Evolutionary conservation across 2,888 invertebrate species (phyloP).

Genomic region (Adelphocoris suturalis): DNA sequence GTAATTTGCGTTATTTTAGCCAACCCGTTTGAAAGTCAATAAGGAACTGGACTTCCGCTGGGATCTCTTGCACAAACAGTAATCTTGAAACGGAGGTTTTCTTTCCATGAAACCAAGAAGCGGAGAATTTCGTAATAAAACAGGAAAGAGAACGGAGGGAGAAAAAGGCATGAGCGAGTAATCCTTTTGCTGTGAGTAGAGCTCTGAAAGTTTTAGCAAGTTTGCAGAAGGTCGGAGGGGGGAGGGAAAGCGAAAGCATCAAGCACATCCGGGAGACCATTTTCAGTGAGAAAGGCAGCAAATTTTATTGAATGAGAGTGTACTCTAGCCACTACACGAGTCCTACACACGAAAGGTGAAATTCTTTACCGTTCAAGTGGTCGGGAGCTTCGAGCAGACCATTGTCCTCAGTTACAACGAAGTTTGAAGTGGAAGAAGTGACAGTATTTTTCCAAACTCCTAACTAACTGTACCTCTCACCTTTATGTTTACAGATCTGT

Average conservation of each 20-base stretch:
- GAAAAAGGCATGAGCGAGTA: conserved; percentile 1
- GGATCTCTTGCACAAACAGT: not conserved
- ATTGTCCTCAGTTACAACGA: not conserved
- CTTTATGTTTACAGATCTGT: too few relatives aligned
- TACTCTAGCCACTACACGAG: not conserved
- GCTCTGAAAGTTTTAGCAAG: conserved; percentile 42
- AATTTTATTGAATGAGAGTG: not conserved
- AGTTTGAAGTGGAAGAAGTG: not conserved
- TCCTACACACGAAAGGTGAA: not conserved
- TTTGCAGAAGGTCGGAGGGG: not conserved
- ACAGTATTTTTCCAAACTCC: too few relatives aligned
- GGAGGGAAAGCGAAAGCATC: conserved; percentile 5
- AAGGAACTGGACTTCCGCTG: not conserved
- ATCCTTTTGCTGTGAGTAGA: conserved; percentile 24
- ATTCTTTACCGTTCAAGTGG: not conserved
- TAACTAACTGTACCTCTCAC: too few relatives aligned
- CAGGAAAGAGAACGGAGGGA: not conserved
- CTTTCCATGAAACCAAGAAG: not conserved
- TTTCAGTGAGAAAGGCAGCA: conserved; percentile 14
- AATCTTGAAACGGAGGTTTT: not conserved
- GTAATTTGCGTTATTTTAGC: too few relatives aligned
- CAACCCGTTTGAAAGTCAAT: too few relatives aligned
- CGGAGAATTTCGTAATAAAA: not conserved
- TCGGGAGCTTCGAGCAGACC: not conserved
- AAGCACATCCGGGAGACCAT: conserved; percentile 33